Evolutionary conservation across 2,888 invertebrate genomes (phyloP), one percentile per base, ranked within the genome.

Genomic region (Lithophane socia): DNA sequence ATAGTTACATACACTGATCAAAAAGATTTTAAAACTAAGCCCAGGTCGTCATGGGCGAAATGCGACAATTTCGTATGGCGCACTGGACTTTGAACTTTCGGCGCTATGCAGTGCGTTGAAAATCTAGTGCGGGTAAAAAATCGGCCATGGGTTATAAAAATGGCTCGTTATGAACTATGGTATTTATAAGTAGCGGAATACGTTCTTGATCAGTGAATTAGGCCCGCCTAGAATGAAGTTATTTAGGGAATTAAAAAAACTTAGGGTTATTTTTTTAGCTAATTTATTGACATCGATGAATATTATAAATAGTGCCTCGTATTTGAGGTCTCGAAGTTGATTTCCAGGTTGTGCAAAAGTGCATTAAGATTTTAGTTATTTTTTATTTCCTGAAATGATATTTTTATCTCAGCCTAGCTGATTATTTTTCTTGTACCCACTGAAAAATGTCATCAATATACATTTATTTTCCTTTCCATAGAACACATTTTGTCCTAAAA

Each of bases 1-100:
- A 90, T 89, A 89, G 88, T 87, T 52, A 86, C 56, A 61, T 44
- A 86, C 47, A 58, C 37, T 72, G 61, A 79, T 60, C 24, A 60
- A 68, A 63, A 37, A 82, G 67, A 4, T 52, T 52, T 52, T 52
- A 0, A 52, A 29, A n/a, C 12, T 4, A 10, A 49, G n/a, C 10
- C 10, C n/a, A 2, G 18, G 10, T 37, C 1, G 3, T n/a, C n/a
- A 16, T 2, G 37, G 10, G n/a, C 7, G 7, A n/a, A 24, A 13
- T 7, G n/a, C 58, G 58, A 13, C 0, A 2, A 24, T 58, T 24
- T 21, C 12, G 8, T 21, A 21, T 3, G 10, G 12, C 18, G 18
- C 24, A 18, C 18, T 66, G 7, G 24, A 24, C 13, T 66, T 21
- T 47, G 3, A 21, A 47, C 12, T 18, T 7, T 52, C 3, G 4